Evolutionary conservation across 2,113 vertebrate genomes (phyloP).

Genomic region (Tachysurus vachellii): DNA sequence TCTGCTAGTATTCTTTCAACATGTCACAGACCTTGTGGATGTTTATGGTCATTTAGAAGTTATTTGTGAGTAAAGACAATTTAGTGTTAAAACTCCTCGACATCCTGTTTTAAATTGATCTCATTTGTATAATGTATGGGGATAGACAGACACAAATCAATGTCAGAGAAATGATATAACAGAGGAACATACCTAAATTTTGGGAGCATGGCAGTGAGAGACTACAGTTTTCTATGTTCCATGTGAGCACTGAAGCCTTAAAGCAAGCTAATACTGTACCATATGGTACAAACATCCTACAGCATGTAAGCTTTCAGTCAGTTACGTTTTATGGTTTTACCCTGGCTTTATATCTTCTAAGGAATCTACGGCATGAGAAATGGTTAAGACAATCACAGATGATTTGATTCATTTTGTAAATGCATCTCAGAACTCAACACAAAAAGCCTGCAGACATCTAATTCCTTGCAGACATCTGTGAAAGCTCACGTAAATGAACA

Average conservation of each 20-base stretch:
- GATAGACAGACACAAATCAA: not conserved
- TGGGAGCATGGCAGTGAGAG: not conserved
- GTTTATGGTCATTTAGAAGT: not conserved
- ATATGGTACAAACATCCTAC: not conserved
- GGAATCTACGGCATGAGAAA: not conserved
- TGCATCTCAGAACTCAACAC: not conserved
- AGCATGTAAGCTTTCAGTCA: not conserved
- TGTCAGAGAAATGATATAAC: not conserved
- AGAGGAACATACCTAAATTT: not conserved
- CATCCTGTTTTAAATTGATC: not conserved
- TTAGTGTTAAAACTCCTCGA: not conserved
- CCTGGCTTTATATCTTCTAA: not conserved
- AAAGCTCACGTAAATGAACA: slow-evolving; percentile 16
- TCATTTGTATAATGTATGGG: not conserved
- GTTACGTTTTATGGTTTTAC: not conserved
- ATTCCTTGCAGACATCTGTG: not conserved
- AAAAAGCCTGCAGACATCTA: not conserved
- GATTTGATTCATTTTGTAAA: slow-evolving; percentile 12
- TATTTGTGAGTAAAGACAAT: not conserved
- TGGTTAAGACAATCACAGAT: not conserved
- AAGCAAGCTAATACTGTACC: not conserved
- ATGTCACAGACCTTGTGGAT: not conserved
- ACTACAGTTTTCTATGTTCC: not conserved
- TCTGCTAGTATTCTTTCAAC: not conserved
- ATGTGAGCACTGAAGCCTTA: not conserved